phyloP scores from a whole-genome alignment of 2,797 vertebrate genomes.

The Apogon talboti region DNA sequence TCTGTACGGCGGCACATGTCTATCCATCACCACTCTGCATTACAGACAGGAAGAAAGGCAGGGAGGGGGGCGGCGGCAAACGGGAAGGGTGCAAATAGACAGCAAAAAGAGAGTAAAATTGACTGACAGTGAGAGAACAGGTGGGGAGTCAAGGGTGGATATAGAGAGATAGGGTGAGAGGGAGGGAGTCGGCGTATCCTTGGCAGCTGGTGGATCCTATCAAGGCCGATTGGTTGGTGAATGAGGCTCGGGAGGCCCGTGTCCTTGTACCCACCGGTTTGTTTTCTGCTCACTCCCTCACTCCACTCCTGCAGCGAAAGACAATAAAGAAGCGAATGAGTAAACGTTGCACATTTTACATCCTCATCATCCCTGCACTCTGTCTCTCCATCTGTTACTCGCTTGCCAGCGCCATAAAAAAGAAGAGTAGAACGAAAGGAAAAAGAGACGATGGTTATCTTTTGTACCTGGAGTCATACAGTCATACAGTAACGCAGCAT shows the following conservation, averaged over 20 bases:
- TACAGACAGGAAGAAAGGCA: slow-evolving; percentile 76
- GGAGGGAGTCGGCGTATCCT: slow-evolving; percentile 80
- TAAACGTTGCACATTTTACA: slow-evolving; percentile 83
- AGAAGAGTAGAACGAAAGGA: slow-evolving; percentile 26
- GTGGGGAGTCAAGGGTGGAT: slow-evolving; percentile 67
- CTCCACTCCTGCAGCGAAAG: slow-evolving; percentile 75
- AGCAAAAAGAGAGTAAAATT: slow-evolving; percentile 74
- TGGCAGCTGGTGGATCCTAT: slow-evolving; percentile 90
- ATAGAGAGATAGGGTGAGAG: slow-evolving; percentile 62
- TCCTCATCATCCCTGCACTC: slow-evolving; percentile 90
- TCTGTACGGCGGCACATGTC: slow-evolving; percentile 93
- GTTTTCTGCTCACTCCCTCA: slow-evolving; percentile 79
- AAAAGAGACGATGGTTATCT: slow-evolving; percentile 19
- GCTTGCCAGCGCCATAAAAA: slow-evolving; percentile 66
- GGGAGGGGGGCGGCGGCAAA: slow-evolving; percentile 39
- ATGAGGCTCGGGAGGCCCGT: slow-evolving; percentile 89
- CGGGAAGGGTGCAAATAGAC: slow-evolving; percentile 62
- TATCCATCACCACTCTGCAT: slow-evolving; percentile 91
- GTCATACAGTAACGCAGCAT: slow-evolving; percentile 11
- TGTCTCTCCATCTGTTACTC: slow-evolving; percentile 86
- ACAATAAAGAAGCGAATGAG: slow-evolving; percentile 82
- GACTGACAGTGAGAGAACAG: slow-evolving; percentile 76
- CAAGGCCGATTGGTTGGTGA: slow-evolving; percentile 89
- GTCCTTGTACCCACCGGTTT: slow-evolving; percentile 88
- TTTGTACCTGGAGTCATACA: slow-evolving; percentile 29